Evolutionary conservation across 2,797 vertebrate species (phyloP).

Genomic region (Acestrorhynchus altus): DNA sequence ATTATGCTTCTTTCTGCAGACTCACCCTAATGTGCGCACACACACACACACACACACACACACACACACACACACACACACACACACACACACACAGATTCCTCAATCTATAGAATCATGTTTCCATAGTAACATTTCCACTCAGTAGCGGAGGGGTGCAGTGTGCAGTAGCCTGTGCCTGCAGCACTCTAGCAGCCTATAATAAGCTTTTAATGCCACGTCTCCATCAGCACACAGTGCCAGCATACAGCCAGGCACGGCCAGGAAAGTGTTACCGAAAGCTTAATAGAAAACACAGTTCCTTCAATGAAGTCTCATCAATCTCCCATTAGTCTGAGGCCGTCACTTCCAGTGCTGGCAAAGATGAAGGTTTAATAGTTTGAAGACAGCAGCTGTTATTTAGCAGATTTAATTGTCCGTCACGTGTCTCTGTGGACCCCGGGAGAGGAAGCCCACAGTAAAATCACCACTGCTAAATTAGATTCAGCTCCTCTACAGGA

Average conservation of each 20-base stretch:
- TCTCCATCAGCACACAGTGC: background rate
- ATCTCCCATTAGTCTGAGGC: conserved; percentile 1
- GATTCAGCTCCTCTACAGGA: background rate
- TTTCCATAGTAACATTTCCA: conserved; percentile 45
- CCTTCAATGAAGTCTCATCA: conserved; percentile 10
- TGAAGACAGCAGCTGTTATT: conserved; percentile 22
- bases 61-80: background rate
- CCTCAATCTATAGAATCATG: conserved; percentile 31
- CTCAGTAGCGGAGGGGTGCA: conserved; percentile 11
- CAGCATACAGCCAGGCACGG: background rate
- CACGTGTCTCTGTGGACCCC: background rate
- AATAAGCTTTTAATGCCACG: conserved; percentile 16
- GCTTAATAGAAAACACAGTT: conserved; percentile 15
- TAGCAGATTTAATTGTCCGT: conserved; percentile 21
- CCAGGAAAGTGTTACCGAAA: background rate
- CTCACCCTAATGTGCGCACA: conserved; percentile 10
- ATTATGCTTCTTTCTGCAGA: conserved; percentile 28
- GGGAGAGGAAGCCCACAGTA: background rate
- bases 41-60: background rate
- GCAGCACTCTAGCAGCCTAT: conserved; percentile 1
- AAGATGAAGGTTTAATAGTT: background rate
- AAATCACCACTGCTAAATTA: conserved; percentile 23
- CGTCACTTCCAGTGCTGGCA: background rate
- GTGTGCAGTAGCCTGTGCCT: conserved; percentile 13
- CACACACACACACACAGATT: background rate